Conservation (phyloP, 2,888 invertebrate species). For the Antitype chi region DNA sequence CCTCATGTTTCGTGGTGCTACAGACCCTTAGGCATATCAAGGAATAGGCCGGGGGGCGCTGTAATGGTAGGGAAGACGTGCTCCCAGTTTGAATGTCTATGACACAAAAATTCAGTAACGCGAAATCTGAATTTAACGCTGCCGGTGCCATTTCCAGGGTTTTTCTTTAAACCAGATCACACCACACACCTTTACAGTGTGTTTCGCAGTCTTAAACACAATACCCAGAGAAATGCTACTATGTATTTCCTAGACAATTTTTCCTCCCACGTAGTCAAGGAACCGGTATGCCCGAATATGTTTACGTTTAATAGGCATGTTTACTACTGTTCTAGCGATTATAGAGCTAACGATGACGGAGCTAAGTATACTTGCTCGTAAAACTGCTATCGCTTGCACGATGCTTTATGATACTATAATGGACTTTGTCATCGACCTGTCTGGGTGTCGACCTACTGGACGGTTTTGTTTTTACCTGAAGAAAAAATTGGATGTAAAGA, state of each 20-base stretch:
- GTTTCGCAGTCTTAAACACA: neutral
- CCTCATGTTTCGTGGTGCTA: too few species aligned
- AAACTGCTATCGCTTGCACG: constrained; percentile 61
- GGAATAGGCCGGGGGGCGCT: too few species aligned
- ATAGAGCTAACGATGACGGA: constrained; percentile 63
- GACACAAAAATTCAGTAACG: neutral
- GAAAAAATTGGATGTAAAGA: neutral
- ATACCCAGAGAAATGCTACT: constrained; percentile 19
- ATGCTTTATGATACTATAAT: constrained; percentile 60
- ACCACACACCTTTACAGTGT: neutral
- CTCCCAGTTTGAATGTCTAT: too few species aligned
- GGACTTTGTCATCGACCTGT: constrained; percentile 64
- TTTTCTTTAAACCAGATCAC: neutral
- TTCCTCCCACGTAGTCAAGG: constrained; percentile 35
- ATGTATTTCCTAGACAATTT: constrained; percentile 22
- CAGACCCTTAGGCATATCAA: too few species aligned
- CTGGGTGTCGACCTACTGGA: constrained; percentile 23
- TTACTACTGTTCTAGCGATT: constrained; percentile 66
- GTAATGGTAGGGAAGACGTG: too few species aligned
- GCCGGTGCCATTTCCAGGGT: neutral
- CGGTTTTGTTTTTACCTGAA: constrained; percentile 8
- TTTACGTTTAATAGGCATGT: constrained; percentile 62
- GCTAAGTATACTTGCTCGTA: constrained; percentile 58
- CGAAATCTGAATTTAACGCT: neutral
- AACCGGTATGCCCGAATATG: constrained; percentile 57